phyloP scores from a whole-genome alignment of 1,140 invertebrate species.

The Orchesella cincta region DNA sequence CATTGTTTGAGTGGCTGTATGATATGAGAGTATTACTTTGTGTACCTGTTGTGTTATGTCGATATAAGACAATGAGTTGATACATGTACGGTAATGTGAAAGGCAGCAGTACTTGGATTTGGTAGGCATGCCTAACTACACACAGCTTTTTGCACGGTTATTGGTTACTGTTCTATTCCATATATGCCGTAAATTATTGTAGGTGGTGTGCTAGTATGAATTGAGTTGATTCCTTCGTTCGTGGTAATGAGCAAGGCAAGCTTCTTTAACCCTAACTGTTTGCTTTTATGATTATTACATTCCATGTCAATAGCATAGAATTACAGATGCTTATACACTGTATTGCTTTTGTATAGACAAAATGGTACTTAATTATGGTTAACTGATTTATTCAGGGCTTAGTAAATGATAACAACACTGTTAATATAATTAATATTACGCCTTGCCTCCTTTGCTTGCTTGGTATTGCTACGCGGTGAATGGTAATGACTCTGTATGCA shows the following conservation, averaged over 20 bases:
- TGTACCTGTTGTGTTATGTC: background rate
- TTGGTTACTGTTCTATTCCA: background rate
- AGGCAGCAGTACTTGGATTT: background rate
- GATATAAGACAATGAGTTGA: background rate
- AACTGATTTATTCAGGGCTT: background rate
- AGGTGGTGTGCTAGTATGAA: background rate
- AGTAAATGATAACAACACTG: background rate
- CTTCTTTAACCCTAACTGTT: background rate
- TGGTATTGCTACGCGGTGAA: background rate
- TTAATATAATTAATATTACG: background rate
- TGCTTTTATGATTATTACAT: background rate
- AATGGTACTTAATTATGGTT: background rate
- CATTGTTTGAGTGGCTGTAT: too few species aligned
- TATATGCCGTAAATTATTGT: background rate
- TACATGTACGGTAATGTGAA: background rate
- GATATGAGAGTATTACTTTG: too few species aligned
- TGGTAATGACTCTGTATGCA: background rate
- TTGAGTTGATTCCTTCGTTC: too few species aligned
- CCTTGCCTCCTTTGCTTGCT: too few species aligned
- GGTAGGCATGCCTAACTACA: too few species aligned
- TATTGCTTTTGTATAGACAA: background rate
- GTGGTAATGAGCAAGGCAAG: slow-evolving; percentile 21
- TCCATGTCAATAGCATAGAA: background rate
- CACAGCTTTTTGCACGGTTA: background rate
- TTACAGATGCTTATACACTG: background rate